phyloP scores from a whole-genome alignment of 2,797 vertebrate species.

The Eurystomus glaucurus region DNA sequence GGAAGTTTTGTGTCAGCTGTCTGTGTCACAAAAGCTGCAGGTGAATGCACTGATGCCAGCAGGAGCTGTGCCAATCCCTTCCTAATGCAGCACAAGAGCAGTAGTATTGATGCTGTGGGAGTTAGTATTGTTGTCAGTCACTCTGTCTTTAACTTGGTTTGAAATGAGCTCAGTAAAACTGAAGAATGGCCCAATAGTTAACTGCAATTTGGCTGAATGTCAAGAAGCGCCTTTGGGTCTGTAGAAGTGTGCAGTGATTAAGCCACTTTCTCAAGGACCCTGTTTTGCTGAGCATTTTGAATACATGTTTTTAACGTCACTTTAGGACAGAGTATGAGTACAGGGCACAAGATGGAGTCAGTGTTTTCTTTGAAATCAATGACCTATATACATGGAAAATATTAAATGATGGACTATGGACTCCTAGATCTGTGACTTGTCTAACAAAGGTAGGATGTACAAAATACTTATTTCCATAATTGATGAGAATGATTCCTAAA shows the following conservation, averaged over 20 bases:
- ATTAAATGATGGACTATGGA: neutral
- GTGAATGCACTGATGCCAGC: neutral
- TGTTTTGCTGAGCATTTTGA: conserved; percentile 27
- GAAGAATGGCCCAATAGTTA: conserved; percentile 44
- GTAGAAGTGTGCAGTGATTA: conserved; percentile 58
- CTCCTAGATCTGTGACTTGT: neutral
- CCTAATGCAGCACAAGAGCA: neutral
- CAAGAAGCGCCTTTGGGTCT: conserved; percentile 47
- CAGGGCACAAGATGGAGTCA: neutral
- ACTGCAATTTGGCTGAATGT: conserved; percentile 58
- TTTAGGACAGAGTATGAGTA: neutral
- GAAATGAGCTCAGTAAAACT: conserved; percentile 30
- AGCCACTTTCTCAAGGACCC: conserved; percentile 25
- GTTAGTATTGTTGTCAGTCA: conserved; percentile 34
- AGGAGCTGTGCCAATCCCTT: neutral
- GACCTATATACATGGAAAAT: neutral
- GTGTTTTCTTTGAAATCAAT: neutral
- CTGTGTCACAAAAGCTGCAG: neutral
- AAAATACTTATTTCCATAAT: neutral
- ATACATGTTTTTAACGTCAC: neutral
- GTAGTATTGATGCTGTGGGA: neutral
- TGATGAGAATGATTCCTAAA: neutral
- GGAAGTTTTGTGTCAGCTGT: neutral
- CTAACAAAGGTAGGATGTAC: neutral
- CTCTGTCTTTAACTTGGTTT: conserved; percentile 7